These are phyloP conservation scores for Pogonocichla stellata DNA, from an alignment of 2,113 vertebrate genomes.

Conservation along the genomic window DNA sequence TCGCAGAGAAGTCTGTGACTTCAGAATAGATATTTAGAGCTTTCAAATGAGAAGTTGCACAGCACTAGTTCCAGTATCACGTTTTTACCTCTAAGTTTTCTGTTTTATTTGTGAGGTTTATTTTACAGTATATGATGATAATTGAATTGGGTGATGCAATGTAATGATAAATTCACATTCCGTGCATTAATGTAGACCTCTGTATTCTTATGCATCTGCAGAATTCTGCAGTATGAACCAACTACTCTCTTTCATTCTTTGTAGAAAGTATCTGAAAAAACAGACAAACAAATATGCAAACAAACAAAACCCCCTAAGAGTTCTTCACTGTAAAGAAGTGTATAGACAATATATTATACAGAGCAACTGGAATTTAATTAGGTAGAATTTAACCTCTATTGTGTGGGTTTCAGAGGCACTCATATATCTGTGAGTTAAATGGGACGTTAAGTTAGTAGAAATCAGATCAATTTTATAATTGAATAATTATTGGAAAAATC, in stretches of 20 bases:
- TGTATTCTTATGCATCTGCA: neutral
- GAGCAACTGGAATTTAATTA: neutral
- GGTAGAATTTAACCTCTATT: neutral
- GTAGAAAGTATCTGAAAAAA: neutral
- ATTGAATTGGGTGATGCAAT: neutral
- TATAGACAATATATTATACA: neutral
- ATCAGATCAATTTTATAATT: neutral
- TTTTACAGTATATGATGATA: neutral
- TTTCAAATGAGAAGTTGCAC: neutral
- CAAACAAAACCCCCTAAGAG: accelerated
- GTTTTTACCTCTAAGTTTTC: neutral
- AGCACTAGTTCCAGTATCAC: neutral
- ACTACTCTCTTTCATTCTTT: neutral
- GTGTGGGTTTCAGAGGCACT: neutral
- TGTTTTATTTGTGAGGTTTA: neutral
- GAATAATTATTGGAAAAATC: neutral
- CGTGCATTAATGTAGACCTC: neutral
- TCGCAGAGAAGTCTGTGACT: neutral
- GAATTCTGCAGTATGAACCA: neutral
- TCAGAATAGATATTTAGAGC: neutral
- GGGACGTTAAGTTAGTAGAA: neutral
- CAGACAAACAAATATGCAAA: accelerated
- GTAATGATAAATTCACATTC: neutral
- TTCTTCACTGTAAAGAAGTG: neutral
- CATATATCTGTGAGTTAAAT: neutral